These are phyloP conservation scores for Eupithecia dodoneata DNA, from an alignment of 2,888 invertebrate genomes.

Conservation along the genomic window DNA sequence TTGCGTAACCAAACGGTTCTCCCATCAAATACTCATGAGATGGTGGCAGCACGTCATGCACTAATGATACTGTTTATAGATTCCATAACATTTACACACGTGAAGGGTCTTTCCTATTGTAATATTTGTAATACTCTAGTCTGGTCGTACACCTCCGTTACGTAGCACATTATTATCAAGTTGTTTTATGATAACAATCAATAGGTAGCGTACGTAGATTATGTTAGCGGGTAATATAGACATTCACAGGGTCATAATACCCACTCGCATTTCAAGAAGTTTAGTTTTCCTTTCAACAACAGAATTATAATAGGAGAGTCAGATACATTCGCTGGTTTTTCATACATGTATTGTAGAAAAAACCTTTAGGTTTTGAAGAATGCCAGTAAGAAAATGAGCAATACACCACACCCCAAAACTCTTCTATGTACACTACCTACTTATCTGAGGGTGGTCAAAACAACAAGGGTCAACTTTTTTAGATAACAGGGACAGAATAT, in stretches of 20 bases:
- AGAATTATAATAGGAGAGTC: background rate
- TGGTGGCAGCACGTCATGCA: background rate
- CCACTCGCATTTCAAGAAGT: background rate
- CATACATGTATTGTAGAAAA: background rate
- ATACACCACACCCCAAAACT: background rate
- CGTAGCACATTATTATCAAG: background rate
- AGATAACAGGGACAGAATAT: too few species aligned
- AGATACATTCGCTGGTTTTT: background rate
- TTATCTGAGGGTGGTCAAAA: background rate
- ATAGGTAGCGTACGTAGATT: background rate
- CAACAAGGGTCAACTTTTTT: too few species aligned
- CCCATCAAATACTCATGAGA: background rate
- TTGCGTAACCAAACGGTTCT: constrained; percentile 1
- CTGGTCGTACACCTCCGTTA: background rate
- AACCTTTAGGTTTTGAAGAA: background rate
- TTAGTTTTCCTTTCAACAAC: constrained; percentile 2
- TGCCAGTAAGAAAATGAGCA: background rate
- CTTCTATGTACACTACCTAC: too few species aligned
- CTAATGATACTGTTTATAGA: background rate
- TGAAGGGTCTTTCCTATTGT: background rate
- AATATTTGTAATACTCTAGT: background rate
- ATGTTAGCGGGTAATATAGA: background rate
- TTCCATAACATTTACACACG: background rate
- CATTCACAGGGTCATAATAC: background rate
- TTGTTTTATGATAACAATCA: constrained; percentile 3